Evolutionary conservation across 2,888 invertebrate genomes (phyloP), one percentile per base, ranked within the genome.

Genomic region (Theretra japonica): DNA sequence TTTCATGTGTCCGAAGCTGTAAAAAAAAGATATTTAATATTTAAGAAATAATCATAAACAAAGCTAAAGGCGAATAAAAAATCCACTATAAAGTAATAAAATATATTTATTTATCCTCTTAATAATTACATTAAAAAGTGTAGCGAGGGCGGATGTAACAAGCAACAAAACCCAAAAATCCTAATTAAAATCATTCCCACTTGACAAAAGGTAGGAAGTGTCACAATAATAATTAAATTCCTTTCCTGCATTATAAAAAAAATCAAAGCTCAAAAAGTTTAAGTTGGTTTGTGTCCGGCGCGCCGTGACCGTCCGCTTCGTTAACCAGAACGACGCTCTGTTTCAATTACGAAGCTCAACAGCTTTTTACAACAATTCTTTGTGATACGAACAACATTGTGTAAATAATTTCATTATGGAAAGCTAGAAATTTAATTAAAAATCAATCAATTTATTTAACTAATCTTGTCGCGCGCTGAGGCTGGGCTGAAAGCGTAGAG

Each of bases 261-360:
- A n/a, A 21, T 21, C 33, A 33, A 73, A 72, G 58, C 59, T 71
- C 70, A 68, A 73, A 76, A 77, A 73, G 73, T 75, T 75, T 77
- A 77, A 75, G 78, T 82, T 80, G 76, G 80, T 81, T 80, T 75
- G 82, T 80, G 75, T 75, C 75, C 80, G 72, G 57, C 75, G 80
- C 84, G 83, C 41, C 88, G 85, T 86, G 86, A 88, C 88, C 81
- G 81, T 79, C 86, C 83, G 91, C 84, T 87, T 89, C 90, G 91
- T 89, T 91, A 87, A 84, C 75, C 82, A 79, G 75, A 82, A 80
- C 82, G 79, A 81, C 82, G 83, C 84, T 83, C 86, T 88, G 88
- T 93, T 91, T 92, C 88, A 91, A 92, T 93, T 92, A 72, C 19
- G 8, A 59, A 65, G 41, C 30, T 70, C 41, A 82, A 85, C 85